A percentile compares a stretch with the other conserved stretches of the same genome.
Evolutionary conservation across 2,888 invertebrate genomes (phyloP).

Genomic region (Eurytoma californica): DNA sequence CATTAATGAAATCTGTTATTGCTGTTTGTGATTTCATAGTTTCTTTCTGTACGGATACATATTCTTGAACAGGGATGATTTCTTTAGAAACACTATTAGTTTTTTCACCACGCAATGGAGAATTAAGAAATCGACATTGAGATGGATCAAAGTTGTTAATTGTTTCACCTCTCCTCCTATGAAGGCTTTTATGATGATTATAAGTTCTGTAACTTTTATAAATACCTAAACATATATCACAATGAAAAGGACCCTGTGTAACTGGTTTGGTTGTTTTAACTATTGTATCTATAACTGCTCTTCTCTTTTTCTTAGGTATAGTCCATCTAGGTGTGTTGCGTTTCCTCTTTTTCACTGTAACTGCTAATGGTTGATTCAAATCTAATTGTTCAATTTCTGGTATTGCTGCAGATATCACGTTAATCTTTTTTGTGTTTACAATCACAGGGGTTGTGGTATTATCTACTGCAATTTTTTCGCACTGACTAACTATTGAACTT

Average conservation of each 20-base stretch:
- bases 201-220: slow-evolving; percentile 53
- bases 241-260: slow-evolving; percentile 50
- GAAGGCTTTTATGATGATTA: slow-evolving; percentile 56
- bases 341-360: slow-evolving; percentile 51
- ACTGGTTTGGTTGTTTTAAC: no score
- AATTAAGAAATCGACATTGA: slow-evolving; percentile 59
- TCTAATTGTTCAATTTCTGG: slow-evolving; percentile 8
- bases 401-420: neutral
- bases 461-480: slow-evolving; percentile 45
- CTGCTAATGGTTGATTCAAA: slow-evolving; percentile 35
- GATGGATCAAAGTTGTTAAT: slow-evolving; percentile 61
- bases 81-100: slow-evolving; percentile 15
- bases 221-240: slow-evolving; percentile 60
- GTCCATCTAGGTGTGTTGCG: slow-evolving; percentile 52
- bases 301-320: slow-evolving; percentile 45
- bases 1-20: slow-evolving; percentile 29
- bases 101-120: slow-evolving; percentile 49
- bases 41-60: slow-evolving; percentile 27
- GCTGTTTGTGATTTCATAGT: slow-evolving; percentile 28
- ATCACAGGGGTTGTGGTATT: neutral
- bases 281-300: neutral
- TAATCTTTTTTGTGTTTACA: neutral
- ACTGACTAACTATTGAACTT: slow-evolving; percentile 58
- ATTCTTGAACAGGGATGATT: neutral
- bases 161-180: slow-evolving; percentile 61